These are phyloP conservation scores for Hippocampus mohnikei DNA, from an alignment of 2,113 vertebrate genomes.

Conservation along the genomic window DNA sequence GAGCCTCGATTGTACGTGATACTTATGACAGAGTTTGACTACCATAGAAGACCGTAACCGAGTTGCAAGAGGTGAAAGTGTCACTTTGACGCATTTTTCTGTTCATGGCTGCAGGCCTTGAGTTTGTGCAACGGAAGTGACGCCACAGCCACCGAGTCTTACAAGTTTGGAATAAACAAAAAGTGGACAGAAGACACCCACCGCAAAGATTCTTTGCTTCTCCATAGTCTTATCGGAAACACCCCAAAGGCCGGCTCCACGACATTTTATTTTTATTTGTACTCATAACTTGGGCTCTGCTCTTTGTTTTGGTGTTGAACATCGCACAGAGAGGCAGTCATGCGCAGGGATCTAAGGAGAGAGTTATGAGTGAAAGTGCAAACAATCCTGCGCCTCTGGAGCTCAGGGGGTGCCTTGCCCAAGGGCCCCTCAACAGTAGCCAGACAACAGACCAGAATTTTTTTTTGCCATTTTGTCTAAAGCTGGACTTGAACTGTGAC, in stretches of 20 bases:
- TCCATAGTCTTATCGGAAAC: not conserved
- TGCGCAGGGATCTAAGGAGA: no score
- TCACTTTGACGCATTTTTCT: not conserved
- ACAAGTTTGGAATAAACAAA: not conserved
- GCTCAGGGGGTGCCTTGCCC: no score
- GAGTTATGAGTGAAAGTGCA: no score
- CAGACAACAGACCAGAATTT: no score
- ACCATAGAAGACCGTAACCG: not conserved
- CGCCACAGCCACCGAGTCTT: slow-evolving; percentile 18
- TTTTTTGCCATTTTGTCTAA: no score
- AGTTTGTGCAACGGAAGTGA: slow-evolving; percentile 53
- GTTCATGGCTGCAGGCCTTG: slow-evolving; percentile 36
- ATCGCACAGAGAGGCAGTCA: no score
- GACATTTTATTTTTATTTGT: not conserved
- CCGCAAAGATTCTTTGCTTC: not conserved
- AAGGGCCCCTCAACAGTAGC: no score
- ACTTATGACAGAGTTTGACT: not conserved
- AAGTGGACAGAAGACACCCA: not conserved
- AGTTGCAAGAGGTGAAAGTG: not conserved
- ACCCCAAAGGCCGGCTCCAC: not conserved
- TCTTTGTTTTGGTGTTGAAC: no score
- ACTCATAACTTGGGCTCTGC: no score
- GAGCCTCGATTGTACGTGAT: not conserved
- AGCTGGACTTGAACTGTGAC: no score
- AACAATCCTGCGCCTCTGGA: no score